Base-by-base conservation (phyloP, 2,888 invertebrate species). In the Hoplodrina ambigua region DNA sequence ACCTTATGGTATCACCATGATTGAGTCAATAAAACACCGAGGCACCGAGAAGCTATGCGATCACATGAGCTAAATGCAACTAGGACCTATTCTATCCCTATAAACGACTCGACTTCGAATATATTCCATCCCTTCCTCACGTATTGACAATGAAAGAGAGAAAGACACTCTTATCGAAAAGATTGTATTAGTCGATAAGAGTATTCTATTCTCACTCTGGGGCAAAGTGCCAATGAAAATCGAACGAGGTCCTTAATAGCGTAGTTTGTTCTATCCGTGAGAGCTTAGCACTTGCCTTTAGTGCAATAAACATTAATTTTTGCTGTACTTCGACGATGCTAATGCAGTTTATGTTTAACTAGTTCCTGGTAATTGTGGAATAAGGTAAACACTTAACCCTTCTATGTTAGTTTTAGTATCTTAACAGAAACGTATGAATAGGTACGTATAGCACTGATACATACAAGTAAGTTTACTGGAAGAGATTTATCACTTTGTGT, bases 1-100 rank as follows among this genome's bases (percentile, higher is more conserved):
- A 83, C 82, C 83, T 83, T 83, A 85, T 83, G 84, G 85, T 84
- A 80, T 83, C 84, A 85, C 85, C 85, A 86, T 86, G 88, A 91
- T 90, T 88, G 88, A 89, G 85, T 87, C 89, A 88, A 90, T 91
- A 91, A 91, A 91, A 88, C 85, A 89, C 83, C 72, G 67, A 75
- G 80, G 77, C 79, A 80, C 85, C 66, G 75, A 85, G 81, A 75
- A 85, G 82, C 79, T 80, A 77, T 63, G 73, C 82, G 79, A 87
- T 85, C 84, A 78, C 66, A 72, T 67, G 75, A 80, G 61, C 75
- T 81, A 78, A 78, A 83, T 78, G 83, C 79, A 79, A 72, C 64
- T 58, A 65, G 33, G 46, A 25, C 20, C 65, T 76, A 67, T 75
- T 82, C 65, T 63, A 72, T 71, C 69, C 52, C 72, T 53, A 15